These are phyloP conservation scores for Syrista parreyssii DNA, from an alignment of 2,888 invertebrate genomes.

Conservation along the genomic window DNA sequence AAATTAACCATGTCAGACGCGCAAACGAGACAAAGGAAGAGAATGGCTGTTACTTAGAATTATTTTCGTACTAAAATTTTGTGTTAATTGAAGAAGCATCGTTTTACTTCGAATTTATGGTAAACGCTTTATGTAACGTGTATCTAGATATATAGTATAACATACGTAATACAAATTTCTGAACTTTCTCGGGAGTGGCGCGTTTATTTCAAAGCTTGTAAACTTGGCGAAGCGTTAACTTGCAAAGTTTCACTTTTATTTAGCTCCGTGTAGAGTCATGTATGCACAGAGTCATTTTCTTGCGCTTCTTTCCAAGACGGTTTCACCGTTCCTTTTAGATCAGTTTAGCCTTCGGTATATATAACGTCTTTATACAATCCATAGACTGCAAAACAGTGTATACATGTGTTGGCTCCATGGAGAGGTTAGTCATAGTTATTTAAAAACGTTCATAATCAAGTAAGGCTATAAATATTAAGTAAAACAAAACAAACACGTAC, in stretches of 20 bases:
- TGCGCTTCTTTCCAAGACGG: background rate
- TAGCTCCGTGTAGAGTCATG: background rate
- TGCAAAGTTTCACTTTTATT: slow-evolving; percentile 38
- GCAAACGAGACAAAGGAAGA: too few species aligned
- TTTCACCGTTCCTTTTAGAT: background rate
- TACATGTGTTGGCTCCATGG: background rate
- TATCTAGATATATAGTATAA: background rate
- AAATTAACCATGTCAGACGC: too few species aligned
- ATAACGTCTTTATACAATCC: background rate
- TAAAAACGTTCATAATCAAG: background rate
- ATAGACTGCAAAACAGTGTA: background rate
- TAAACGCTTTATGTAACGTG: background rate
- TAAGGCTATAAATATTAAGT: background rate
- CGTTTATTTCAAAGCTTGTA: slow-evolving; percentile 19
- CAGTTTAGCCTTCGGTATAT: background rate
- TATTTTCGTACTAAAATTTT: too few species aligned
- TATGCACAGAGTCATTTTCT: slow-evolving; percentile 14
- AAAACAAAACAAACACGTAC: slow-evolving; percentile 24
- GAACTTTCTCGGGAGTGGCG: slow-evolving; percentile 6
- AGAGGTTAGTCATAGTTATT: background rate
- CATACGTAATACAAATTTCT: background rate
- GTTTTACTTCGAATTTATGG: background rate
- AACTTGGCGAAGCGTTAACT: slow-evolving; percentile 28
- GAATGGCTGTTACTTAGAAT: too few species aligned
- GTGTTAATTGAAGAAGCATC: background rate